Evolutionary conservation across 2,888 invertebrate species (phyloP).

Genomic region (Platycheirus rosarum): DNA sequence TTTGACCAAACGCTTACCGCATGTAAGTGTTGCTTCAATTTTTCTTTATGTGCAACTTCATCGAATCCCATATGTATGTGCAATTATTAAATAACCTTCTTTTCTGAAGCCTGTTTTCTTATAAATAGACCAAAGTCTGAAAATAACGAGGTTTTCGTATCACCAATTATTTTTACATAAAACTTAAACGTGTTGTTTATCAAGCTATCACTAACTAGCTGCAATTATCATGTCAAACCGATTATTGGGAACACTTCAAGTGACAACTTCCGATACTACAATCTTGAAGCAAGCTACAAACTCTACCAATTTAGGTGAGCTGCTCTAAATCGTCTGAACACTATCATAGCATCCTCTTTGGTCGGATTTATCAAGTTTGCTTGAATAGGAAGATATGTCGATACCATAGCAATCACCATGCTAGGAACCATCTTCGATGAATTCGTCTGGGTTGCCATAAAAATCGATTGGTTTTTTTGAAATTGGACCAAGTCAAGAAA

Average conservation of each 20-base stretch:
- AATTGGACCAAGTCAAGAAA: background rate
- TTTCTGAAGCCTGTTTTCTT: no score
- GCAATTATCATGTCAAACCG: constrained; percentile 45
- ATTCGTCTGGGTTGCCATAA: constrained; percentile 31
- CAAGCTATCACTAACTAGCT: no score
- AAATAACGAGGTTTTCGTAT: no score
- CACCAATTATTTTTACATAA: no score
- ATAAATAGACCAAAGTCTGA: no score
- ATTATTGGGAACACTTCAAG: constrained; percentile 53
- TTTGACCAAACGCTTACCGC: no score
- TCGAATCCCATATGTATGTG: no score
- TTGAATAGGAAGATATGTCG: background rate
- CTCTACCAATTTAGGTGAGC: constrained; percentile 4
- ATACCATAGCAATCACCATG: background rate
- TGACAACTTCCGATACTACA: constrained; percentile 43
- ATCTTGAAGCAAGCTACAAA: constrained; percentile 16
- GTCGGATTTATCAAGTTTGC: background rate
- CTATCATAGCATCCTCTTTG: background rate
- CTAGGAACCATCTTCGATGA: constrained; percentile 5
- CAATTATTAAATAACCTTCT: no score
- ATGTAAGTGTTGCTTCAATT: no score
- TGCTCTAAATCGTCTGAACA: no score
- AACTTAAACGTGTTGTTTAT: no score
- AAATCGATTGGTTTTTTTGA: constrained; percentile 54
- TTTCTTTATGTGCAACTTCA: no score